phyloP scores from a whole-genome alignment of 2,888 invertebrate genomes.

The Drosophila prolongata region DNA sequence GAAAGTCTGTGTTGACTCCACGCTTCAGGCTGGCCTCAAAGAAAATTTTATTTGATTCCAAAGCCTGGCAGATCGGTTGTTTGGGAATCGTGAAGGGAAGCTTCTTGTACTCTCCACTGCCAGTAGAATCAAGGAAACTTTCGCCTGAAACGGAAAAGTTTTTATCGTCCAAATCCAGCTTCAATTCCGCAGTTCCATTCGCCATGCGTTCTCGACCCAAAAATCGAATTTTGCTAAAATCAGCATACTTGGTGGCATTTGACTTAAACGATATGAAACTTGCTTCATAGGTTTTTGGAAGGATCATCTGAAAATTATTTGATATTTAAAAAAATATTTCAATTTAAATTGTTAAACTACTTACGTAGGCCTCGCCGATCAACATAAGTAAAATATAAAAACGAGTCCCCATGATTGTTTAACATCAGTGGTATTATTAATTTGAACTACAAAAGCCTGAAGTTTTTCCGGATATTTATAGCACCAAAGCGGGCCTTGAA shows the following conservation, averaged over 20 bases:
- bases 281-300: constrained; percentile 1
- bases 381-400: not conserved
- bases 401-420: not conserved
- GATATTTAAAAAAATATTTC: no score
- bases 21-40: not conserved
- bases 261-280: not conserved
- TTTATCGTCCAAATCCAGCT: constrained; percentile 8
- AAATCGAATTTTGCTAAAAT: not conserved
- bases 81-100: not conserved
- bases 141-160: not conserved
- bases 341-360: not conserved
- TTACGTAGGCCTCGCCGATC: not conserved
- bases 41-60: constrained; percentile 2
- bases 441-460: not conserved
- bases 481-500: not conserved
- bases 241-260: not conserved
- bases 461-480: not conserved
- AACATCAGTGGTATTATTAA: not conserved
- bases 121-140: constrained; percentile 8
- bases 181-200: constrained; percentile 1
- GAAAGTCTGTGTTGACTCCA: constrained; percentile 10
- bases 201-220: constrained; percentile 1
- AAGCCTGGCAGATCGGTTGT: constrained; percentile 1
- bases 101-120: constrained; percentile 22
- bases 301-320: not conserved